Percentiles rank a stretch among this genome's conserved stretches.
These are phyloP conservation scores for Oasisia sp. DNA, from an alignment of 2,888 invertebrate genomes.

Conservation along the genomic window DNA sequence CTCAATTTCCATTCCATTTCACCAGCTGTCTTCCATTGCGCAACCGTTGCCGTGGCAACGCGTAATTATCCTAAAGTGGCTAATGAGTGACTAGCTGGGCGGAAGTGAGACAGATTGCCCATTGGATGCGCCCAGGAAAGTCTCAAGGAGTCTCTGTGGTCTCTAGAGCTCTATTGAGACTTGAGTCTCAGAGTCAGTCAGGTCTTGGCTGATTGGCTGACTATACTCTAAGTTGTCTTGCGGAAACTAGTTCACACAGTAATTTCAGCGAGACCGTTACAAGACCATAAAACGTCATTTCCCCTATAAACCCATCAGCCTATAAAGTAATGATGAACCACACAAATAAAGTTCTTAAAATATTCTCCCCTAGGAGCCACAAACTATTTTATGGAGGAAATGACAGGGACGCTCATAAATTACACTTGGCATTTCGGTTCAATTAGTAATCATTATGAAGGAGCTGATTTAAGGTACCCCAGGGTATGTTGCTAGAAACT, in stretches of 20 bases:
- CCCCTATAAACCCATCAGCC: not conserved
- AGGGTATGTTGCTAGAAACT: not conserved
- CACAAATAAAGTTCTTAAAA: not conserved
- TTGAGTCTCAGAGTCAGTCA: not conserved
- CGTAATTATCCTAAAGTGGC: not conserved
- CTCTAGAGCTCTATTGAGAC: not conserved
- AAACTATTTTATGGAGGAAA: not conserved
- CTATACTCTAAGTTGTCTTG: not conserved
- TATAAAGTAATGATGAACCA: not conserved
- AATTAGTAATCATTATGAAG: not conserved
- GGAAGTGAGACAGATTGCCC: constrained; percentile 1
- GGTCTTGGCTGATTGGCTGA: not conserved
- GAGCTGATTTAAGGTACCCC: not conserved
- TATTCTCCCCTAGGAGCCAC: not conserved
- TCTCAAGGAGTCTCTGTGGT: not conserved
- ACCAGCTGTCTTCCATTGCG: constrained; percentile 17
- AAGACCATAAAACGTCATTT: not conserved
- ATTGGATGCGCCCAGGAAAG: not conserved
- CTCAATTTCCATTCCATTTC: constrained; percentile 9
- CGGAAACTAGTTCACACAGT: not conserved
- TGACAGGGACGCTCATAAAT: not conserved
- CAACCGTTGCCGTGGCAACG: not conserved
- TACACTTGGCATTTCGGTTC: not conserved
- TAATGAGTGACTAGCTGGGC: constrained; percentile 11
- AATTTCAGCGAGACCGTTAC: not conserved